phyloP scores from a whole-genome alignment of 2,888 invertebrate genomes.

The Teleogryllus oceanicus region DNA sequence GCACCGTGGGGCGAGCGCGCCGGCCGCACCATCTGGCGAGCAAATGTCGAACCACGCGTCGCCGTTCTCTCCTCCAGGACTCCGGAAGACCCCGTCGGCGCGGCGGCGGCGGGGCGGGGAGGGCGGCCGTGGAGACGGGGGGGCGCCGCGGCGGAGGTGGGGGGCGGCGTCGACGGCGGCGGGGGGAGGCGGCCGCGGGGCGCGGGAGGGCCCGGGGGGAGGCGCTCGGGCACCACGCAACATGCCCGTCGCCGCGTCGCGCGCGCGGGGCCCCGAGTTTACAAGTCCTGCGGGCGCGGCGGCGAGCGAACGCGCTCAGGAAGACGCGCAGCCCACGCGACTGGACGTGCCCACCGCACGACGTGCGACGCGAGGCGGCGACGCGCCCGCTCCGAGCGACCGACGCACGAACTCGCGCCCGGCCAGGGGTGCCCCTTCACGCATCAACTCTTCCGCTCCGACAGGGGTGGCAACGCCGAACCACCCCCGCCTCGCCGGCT shows the following conservation, averaged over 20 bases:
- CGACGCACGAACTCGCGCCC: no score
- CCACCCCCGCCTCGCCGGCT: background rate
- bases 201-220: background rate
- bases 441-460: background rate
- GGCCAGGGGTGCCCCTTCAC: background rate
- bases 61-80: background rate
- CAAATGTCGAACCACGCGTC: slow-evolving; percentile 29
- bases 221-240: background rate
- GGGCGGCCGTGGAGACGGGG: slow-evolving; percentile 41
- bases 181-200: background rate
- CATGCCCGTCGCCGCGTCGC: background rate
- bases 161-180: background rate
- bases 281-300: slow-evolving; percentile 9
- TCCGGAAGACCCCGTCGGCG: background rate
- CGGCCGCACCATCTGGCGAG: slow-evolving; percentile 31
- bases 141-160: slow-evolving; percentile 6
- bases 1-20: slow-evolving; percentile 20
- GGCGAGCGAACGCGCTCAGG: background rate
- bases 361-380: no score
- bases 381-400: no score
- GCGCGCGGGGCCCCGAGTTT: background rate
- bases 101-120: slow-evolving; percentile 19
- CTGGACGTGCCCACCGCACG: background rate
- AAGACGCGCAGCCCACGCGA: background rate
- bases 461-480: background rate